Percentiles rank a stretch among this genome's conserved stretches.
Evolutionary conservation across 30 jellyfish, hydroid and myxozoan genomes (phyloP).

Genomic region (Catostylus mosaicus): DNA sequence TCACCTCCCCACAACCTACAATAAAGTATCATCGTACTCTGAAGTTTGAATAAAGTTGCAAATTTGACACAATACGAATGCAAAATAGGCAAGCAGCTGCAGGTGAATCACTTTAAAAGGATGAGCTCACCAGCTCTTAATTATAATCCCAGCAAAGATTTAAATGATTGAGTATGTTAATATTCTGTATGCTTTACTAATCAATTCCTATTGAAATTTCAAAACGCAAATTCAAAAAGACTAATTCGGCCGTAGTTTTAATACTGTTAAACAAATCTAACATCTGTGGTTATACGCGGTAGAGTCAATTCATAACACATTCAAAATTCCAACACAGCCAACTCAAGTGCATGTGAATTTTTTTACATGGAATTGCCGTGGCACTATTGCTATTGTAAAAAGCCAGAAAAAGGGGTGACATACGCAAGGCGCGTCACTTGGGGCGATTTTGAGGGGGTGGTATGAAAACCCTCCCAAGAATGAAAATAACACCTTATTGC

Average conservation of each 20-base stretch:
- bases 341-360: no score
- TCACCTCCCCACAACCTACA: no score
- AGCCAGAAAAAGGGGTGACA: no score
- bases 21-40: no score
- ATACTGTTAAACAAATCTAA: background rate
- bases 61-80: background rate
- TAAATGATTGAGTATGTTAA: background rate
- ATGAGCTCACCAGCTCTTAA: background rate
- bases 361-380: no score
- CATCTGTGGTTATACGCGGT: background rate
- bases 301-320: background rate
- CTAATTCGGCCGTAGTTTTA: background rate
- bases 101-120: background rate
- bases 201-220: background rate
- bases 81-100: conserved; percentile 10
- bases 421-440: no score
- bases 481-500: no score
- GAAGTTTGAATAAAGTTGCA: background rate
- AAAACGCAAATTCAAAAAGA: background rate
- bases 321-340: background rate
- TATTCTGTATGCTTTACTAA: background rate
- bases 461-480: no score
- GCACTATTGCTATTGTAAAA: no score
- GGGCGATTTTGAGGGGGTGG: no score
- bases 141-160: conserved; percentile 2